These are phyloP conservation scores for Oreamnos americanus DNA, from an alignment of 2,113 vertebrate genomes.

Conservation along the genomic window DNA sequence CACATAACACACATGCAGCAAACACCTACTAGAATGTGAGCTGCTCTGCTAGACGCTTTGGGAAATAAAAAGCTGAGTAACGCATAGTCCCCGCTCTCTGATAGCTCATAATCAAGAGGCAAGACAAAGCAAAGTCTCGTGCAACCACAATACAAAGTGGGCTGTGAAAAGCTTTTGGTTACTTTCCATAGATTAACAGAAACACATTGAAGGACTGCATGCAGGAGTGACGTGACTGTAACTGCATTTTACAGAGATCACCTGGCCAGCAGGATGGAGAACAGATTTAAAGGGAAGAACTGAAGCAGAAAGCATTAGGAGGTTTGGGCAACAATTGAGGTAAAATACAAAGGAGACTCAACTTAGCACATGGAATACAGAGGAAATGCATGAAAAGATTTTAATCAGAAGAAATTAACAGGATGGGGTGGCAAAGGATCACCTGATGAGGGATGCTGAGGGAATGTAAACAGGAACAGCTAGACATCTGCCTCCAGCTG, in stretches of 20 bases:
- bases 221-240: neutral
- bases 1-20: neutral
- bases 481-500: neutral
- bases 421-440: neutral
- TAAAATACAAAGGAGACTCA: neutral
- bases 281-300: neutral
- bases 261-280: neutral
- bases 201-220: neutral
- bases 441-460: neutral
- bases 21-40: neutral
- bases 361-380: neutral
- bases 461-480: neutral
- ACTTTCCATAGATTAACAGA: neutral
- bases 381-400: neutral
- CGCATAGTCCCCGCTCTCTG: neutral
- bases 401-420: neutral
- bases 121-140: neutral
- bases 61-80: neutral
- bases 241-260: neutral
- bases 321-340: neutral
- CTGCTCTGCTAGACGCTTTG: neutral
- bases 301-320: neutral
- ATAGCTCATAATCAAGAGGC: neutral
- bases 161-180: neutral
- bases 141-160: neutral